Percentiles rank a stretch among this genome's conserved stretches.
Evolutionary conservation across 2,113 vertebrate species (phyloP).

Genomic region (Dasypus novemcinctus): DNA sequence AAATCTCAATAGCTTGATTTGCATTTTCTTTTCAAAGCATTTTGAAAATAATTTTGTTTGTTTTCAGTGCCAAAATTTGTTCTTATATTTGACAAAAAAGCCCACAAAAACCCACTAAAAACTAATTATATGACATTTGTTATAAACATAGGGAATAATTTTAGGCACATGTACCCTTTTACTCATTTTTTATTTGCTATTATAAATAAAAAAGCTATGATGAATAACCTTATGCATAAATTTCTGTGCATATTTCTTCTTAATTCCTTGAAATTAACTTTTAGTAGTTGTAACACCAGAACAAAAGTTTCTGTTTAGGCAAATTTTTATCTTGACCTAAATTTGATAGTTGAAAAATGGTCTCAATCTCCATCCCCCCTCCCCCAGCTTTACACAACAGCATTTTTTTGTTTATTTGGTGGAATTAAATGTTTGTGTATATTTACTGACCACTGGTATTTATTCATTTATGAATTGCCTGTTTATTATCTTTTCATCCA

Average conservation of each 20-base stretch:
- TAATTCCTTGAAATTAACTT: not conserved
- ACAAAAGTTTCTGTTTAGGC: not conserved
- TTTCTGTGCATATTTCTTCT: not conserved
- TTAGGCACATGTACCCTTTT: not conserved
- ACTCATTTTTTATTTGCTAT: not conserved
- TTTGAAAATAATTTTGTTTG: not conserved
- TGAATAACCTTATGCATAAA: not conserved
- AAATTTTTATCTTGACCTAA: conserved; percentile 9
- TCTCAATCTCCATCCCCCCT: too few relatives aligned
- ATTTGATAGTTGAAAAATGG: not conserved
- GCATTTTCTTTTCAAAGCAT: not conserved
- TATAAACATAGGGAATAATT: not conserved
- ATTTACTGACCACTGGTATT: not conserved
- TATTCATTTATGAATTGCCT: not conserved
- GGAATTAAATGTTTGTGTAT: not conserved
- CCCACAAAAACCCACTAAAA: not conserved
- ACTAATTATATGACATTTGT: not conserved
- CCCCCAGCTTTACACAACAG: too few relatives aligned
- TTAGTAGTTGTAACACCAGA: not conserved
- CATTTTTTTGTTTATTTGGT: not conserved
- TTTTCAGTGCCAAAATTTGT: not conserved
- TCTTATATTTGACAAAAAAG: not conserved
- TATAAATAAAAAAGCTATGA: not conserved
- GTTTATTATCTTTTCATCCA: not conserved
- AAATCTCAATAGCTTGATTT: not conserved